phyloP scores from a whole-genome alignment of 2,797 vertebrate genomes.

The Danio albolineatus region DNA sequence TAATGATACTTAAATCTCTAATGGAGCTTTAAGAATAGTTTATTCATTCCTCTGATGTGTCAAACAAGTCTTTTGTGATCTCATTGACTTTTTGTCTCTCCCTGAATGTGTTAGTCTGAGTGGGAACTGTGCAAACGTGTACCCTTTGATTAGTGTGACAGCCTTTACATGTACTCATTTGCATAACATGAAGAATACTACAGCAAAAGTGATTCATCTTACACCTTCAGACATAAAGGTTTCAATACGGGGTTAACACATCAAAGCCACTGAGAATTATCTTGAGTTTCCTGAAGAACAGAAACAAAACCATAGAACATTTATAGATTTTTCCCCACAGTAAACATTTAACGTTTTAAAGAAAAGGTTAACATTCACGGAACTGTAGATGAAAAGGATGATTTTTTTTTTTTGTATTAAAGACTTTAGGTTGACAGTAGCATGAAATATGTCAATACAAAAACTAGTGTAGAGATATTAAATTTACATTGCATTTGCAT shows the following conservation, averaged over 20 bases:
- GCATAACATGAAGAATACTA: neutral
- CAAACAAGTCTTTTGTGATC: neutral
- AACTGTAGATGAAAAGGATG: too few relatives aligned
- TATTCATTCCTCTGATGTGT: neutral
- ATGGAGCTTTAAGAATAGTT: neutral
- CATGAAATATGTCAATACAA: too few relatives aligned
- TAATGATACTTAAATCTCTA: neutral
- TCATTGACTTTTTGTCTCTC: neutral
- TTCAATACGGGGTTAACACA: neutral
- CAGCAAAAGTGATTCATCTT: neutral
- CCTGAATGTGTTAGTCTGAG: neutral
- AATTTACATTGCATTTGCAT: too few relatives aligned
- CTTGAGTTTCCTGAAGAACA: neutral
- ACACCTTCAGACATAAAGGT: neutral
- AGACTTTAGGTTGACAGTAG: too few relatives aligned
- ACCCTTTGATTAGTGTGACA: neutral
- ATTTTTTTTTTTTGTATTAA: too few relatives aligned
- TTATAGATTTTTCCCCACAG: too few relatives aligned
- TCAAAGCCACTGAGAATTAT: neutral
- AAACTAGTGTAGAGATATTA: too few relatives aligned
- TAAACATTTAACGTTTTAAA: too few relatives aligned
- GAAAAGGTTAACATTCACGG: too few relatives aligned
- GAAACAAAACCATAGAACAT: neutral
- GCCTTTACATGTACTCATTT: neutral
- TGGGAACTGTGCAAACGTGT: slow-evolving; percentile 1